These are phyloP conservation scores for Hoplostethus mediterraneus DNA, from an alignment of 2,797 vertebrate genomes.

Conservation along the genomic window DNA sequence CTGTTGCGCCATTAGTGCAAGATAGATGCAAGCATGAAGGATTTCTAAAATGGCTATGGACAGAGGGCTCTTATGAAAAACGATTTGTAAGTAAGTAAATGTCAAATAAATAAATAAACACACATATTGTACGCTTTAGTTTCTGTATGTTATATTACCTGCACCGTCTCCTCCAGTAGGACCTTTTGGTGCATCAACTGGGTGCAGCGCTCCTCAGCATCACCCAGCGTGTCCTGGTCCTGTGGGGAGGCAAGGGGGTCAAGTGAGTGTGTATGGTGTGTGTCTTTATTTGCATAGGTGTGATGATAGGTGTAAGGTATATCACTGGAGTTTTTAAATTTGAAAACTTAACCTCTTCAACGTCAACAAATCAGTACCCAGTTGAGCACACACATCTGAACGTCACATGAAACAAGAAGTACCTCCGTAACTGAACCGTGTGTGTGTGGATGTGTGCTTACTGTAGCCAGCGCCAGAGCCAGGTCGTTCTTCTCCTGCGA, in stretches of 20 bases:
- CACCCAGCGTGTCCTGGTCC: conserved; percentile 79
- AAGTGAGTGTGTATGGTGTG: not conserved
- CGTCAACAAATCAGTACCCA: too few relatives aligned
- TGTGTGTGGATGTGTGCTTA: conserved; percentile 38
- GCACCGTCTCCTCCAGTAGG: conserved; percentile 78
- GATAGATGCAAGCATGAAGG: too few relatives aligned
- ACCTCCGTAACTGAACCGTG: not conserved
- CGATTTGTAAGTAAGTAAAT: too few relatives aligned
- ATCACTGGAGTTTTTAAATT: not conserved
- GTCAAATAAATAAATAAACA: not conserved
- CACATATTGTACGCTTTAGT: too few relatives aligned
- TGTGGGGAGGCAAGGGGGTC: conserved; percentile 26
- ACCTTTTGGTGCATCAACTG: conserved; percentile 82
- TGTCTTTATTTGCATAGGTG: not conserved
- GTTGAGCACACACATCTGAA: too few relatives aligned
- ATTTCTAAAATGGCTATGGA: too few relatives aligned
- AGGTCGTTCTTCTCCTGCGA: conserved; percentile 85
- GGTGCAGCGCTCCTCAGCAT: conserved; percentile 80
- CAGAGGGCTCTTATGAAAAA: too few relatives aligned
- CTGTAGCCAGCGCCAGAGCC: conserved; percentile 73
- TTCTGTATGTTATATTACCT: conserved; percentile 40
- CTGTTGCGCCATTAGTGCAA: too few relatives aligned
- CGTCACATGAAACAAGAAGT: too few relatives aligned
- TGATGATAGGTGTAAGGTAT: too few relatives aligned
- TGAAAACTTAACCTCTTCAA: too few relatives aligned